Evolutionary conservation across 2,797 vertebrate species (phyloP), one percentile per base, ranked within the genome.

Genomic region (Pseudomugil tenellus): DNA sequence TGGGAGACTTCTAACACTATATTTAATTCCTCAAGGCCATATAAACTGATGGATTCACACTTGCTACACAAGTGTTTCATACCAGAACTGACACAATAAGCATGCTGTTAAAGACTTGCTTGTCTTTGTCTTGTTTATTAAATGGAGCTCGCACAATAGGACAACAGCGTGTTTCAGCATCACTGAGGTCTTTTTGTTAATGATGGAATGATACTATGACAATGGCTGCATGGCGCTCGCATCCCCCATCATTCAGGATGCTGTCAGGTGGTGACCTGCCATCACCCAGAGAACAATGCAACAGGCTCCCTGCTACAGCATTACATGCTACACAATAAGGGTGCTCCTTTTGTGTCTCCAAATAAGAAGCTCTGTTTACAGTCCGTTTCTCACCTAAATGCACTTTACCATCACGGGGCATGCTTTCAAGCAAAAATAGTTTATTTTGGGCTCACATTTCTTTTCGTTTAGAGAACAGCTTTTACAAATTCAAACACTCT

Each of bases 181-280:
- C 62, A 64, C 81, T 74, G 67, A 75, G 80, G 84, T 65, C 70
- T 72, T 80, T 90, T 89, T 88, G 89, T 88, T 81, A 57, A 70
- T 35, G 32, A 60, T 62, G 74, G 80, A 87, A 84, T 69, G 79
- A 70, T 63, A 53, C 48, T 10, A 32, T 23, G 58, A 89, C 87
- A 91, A 90, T 75, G 56, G 84, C 62, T 79, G 63, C 85, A 80
- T 39, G 67, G 9, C 48, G 81, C 76, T 58, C 14, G 2, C 3
- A 41, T 70, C 70, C 59, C 63, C 62, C 29, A 11, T 73, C 77
- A 78, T 73, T 84, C 79, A 81, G 77, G 65, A 16, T 43, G 60
- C 58, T 62, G 67, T 75, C 69, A 76, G 14, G 23, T 21, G 58
- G 51, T 83, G 84, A 74, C 81, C 74, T 46, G 70, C 72, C 69